Conservation (phyloP, 2,113 vertebrate genomes). For the Todiramphus chloris region DNA sequence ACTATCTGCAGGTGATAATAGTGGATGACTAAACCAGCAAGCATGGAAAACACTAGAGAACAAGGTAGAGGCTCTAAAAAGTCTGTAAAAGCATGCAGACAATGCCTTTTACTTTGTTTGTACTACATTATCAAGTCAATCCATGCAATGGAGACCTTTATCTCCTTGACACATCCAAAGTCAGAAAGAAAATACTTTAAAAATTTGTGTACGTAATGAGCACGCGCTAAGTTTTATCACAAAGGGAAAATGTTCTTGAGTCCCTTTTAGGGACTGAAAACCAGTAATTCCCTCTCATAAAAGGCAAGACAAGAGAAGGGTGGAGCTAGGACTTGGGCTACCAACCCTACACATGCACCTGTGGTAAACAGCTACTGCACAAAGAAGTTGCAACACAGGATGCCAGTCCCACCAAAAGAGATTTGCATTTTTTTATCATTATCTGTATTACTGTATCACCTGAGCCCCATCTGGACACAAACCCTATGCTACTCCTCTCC, state of each 20-base stretch:
- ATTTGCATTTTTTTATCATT: neutral
- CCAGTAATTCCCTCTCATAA: neutral
- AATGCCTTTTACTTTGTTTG: neutral
- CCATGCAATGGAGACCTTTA: neutral
- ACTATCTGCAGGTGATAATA: neutral
- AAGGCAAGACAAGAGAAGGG: neutral
- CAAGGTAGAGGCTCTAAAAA: neutral
- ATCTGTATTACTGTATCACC: neutral
- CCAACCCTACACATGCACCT: neutral
- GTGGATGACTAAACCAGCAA: neutral
- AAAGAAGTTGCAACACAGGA: neutral
- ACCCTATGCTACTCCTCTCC: fast-evolving
- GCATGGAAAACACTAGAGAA: neutral
- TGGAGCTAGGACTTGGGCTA: neutral
- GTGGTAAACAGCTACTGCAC: neutral
- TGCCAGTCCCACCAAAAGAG: neutral
- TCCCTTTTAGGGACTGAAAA: neutral
- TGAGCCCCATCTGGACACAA: neutral
- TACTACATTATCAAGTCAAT: neutral
- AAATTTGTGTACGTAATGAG: neutral
- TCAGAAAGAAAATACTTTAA: neutral
- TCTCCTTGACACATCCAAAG: neutral
- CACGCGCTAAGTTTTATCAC: neutral
- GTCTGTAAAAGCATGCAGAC: neutral
- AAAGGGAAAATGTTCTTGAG: neutral